Conservation (phyloP, 2,888 invertebrate species). For the Drosophila mayaguana region DNA sequence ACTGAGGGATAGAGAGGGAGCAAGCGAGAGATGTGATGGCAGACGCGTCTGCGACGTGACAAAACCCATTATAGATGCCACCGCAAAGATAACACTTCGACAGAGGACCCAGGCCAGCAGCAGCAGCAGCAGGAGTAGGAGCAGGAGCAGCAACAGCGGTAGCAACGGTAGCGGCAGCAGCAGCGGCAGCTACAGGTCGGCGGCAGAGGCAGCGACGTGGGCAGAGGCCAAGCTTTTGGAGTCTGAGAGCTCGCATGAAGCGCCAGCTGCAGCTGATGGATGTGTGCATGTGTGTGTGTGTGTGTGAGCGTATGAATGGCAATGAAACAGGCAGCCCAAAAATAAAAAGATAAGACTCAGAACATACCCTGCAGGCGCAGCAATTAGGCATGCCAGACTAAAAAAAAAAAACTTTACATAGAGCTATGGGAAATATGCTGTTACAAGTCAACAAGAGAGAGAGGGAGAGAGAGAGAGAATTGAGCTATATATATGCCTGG, state of each 20-base stretch:
- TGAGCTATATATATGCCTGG: no score
- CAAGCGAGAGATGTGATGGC: conserved; percentile 22
- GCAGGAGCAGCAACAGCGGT: no score
- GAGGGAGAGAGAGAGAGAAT: no score
- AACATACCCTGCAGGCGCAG: conserved; percentile 10
- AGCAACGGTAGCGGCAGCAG: background rate
- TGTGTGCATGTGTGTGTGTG: conserved; percentile 11
- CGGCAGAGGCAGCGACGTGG: conserved; percentile 1
- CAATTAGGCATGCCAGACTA: background rate
- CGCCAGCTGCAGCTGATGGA: conserved; percentile 30
- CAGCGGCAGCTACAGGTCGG: conserved; percentile 20
- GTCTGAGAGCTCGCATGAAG: conserved; percentile 7
- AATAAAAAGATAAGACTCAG: conserved; percentile 11
- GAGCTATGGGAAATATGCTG: no score
- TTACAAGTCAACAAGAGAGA: no score
- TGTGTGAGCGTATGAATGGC: conserved; percentile 40
- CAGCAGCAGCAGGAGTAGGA: no score
- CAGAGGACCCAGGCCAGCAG: conserved; percentile 32
- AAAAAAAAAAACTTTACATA: no score
- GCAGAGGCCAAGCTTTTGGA: background rate
- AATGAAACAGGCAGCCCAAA: conserved; percentile 33
- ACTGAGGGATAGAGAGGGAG: no score
- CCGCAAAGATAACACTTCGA: conserved; percentile 79
- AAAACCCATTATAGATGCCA: conserved; percentile 84
- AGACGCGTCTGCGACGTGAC: conserved; percentile 83